These are phyloP conservation scores for Xyliphius kryptos DNA, from an alignment of 2,113 vertebrate species.

Conservation along the genomic window DNA sequence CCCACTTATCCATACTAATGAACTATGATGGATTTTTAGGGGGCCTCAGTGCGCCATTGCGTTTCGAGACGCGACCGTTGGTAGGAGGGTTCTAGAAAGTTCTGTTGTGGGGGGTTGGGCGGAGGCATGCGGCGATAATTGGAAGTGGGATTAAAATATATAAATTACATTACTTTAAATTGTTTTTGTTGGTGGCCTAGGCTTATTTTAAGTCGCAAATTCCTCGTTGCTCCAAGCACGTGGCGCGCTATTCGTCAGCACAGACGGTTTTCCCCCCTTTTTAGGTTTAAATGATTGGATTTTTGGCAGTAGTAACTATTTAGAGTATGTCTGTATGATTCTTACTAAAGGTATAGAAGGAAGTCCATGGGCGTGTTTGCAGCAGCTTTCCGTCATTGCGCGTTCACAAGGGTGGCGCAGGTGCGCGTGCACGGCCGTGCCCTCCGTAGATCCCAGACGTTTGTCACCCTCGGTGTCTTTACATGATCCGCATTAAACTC, in stretches of 20 bases:
- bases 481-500: too few relatives aligned
- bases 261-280: background rate
- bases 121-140: background rate
- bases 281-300: background rate
- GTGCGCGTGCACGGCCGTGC: background rate
- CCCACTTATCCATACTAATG: too few relatives aligned
- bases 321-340: too few relatives aligned
- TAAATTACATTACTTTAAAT: too few relatives aligned
- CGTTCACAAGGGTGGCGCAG: background rate
- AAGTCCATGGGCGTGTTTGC: too few relatives aligned
- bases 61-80: background rate
- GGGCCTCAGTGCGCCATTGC: background rate
- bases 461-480: too few relatives aligned
- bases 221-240: background rate
- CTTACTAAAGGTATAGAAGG: too few relatives aligned
- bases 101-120: slow-evolving; percentile 21
- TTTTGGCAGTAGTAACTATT: too few relatives aligned
- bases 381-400: background rate
- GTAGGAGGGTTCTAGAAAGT: slow-evolving; percentile 47
- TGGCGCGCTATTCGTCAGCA: background rate
- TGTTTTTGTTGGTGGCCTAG: background rate
- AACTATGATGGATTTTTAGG: too few relatives aligned
- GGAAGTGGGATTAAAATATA: background rate
- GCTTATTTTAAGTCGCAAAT: background rate
- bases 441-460: too few relatives aligned